phyloP scores from a whole-genome alignment of 1,140 invertebrate species.

The Caenorhabditis remanei region DNA sequence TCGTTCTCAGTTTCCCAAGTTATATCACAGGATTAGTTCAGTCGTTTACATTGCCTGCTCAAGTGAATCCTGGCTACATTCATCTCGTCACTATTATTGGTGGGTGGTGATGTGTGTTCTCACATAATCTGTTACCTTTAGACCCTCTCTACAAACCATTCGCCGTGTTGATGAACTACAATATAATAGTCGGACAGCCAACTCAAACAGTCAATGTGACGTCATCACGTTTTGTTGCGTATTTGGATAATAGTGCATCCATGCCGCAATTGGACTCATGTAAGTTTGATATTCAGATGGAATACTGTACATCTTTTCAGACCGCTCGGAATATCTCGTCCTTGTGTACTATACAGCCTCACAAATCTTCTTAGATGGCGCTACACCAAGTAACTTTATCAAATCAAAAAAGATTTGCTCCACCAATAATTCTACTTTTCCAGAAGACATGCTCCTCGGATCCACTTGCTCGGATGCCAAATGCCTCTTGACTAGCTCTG shows the following conservation, averaged over 20 bases:
- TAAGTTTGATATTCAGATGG: background rate
- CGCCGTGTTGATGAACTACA: conserved; percentile 29
- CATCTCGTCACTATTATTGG: conserved; percentile 25
- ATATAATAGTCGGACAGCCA: conserved; percentile 29
- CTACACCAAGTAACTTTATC: background rate
- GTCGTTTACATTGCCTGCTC: background rate
- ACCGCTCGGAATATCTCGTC: conserved; percentile 8
- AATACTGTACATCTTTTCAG: background rate
- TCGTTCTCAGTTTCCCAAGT: conserved; percentile 8
- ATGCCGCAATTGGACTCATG: conserved; percentile 21
- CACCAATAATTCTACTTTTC: background rate
- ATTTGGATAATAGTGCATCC: conserved; percentile 34
- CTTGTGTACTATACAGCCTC: conserved; percentile 34
- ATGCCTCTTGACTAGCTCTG: conserved; percentile 5
- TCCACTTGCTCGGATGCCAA: conserved; percentile 15
- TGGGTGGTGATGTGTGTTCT: background rate
- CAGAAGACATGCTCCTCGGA: conserved; percentile 11
- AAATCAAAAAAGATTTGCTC: background rate
- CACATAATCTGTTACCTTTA: background rate
- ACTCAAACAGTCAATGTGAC: conserved; percentile 45
- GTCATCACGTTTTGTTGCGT: conserved; percentile 32
- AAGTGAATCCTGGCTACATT: conserved; percentile 28
- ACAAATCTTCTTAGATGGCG: conserved; percentile 5
- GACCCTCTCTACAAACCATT: conserved; percentile 26
- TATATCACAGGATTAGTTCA: conserved; percentile 1